Evolutionary conservation across 1,140 invertebrate genomes (phyloP).

Genomic region (Polypedilum pembai): DNA sequence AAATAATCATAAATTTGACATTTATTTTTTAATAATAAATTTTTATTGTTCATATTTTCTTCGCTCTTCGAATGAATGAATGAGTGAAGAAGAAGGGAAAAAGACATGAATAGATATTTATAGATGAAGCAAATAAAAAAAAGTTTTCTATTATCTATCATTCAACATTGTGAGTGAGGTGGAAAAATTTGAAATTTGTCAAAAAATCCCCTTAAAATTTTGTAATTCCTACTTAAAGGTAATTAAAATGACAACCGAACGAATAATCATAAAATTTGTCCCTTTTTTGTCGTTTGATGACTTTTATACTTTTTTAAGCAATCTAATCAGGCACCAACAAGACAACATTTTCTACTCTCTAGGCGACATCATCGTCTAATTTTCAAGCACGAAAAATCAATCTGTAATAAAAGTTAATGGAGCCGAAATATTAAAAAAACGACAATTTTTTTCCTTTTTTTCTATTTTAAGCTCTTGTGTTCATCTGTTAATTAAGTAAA

Average conservation of each 20-base stretch:
- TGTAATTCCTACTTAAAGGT: neutral
- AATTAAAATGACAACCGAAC: constrained; percentile 8
- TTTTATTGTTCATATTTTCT: constrained; percentile 27
- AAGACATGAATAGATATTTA: neutral
- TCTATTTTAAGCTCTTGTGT: too few species aligned
- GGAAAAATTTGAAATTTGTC: neutral
- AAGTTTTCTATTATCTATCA: neutral
- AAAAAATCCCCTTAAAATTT: neutral
- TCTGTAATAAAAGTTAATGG: constrained; percentile 26
- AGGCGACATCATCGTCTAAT: neutral
- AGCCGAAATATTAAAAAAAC: constrained; percentile 3
- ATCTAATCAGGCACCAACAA: neutral
- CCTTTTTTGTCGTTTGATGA: neutral
- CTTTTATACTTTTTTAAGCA: neutral
- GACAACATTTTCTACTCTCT: neutral
- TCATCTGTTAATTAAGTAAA: constrained; percentile 28
- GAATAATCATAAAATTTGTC: neutral
- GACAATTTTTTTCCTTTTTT: neutral
- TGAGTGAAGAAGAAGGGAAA: too few species aligned
- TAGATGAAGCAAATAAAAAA: neutral
- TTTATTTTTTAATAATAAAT: constrained; percentile 30
- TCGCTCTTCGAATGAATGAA: neutral
- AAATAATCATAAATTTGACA: constrained; percentile 29
- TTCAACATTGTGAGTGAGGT: too few species aligned
- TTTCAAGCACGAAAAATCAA: constrained; percentile 26